These are phyloP conservation scores for Anticlea derivata DNA, from an alignment of 2,888 invertebrate species.

Conservation along the genomic window DNA sequence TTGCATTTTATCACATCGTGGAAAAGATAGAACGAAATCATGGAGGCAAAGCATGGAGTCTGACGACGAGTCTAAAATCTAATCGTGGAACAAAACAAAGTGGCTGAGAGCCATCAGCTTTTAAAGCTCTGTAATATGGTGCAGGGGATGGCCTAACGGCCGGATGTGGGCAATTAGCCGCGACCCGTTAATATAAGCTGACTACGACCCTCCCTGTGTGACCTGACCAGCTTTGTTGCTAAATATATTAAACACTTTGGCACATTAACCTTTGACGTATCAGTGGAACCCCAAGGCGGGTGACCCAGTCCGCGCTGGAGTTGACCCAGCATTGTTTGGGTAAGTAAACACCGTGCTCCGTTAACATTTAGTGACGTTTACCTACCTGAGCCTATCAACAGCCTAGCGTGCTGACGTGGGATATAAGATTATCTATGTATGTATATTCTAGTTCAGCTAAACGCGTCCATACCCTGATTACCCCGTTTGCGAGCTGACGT, in stretches of 20 bases:
- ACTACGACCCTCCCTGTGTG: constrained; percentile 9
- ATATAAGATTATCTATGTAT: too few species aligned
- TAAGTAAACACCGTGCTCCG: background rate
- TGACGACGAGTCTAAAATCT: too few species aligned
- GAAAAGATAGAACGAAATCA: too few species aligned
- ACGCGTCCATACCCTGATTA: background rate
- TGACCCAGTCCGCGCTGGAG: background rate
- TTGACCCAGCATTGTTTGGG: constrained; percentile 1
- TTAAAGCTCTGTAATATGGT: too few species aligned
- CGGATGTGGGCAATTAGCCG: constrained; percentile 20
- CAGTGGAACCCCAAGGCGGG: background rate
- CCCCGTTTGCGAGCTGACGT: background rate
- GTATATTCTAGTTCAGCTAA: too few species aligned
- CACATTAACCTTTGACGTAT: constrained; percentile 17
- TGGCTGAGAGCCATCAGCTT: background rate
- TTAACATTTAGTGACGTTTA: constrained; percentile 10
- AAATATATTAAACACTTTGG: constrained; percentile 3
- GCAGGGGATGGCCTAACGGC: constrained; percentile 3
- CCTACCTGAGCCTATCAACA: background rate
- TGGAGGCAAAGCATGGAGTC: too few species aligned
- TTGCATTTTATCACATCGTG: too few species aligned
- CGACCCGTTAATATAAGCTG: constrained; percentile 17
- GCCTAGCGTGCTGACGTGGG: background rate
- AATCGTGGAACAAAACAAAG: too few species aligned
- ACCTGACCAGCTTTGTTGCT: constrained; percentile 5